Percentiles rank a stretch among this genome's conserved stretches.
Evolutionary conservation across 2,888 invertebrate genomes (phyloP).

Genomic region (Caenorhabditis panamensis): DNA sequence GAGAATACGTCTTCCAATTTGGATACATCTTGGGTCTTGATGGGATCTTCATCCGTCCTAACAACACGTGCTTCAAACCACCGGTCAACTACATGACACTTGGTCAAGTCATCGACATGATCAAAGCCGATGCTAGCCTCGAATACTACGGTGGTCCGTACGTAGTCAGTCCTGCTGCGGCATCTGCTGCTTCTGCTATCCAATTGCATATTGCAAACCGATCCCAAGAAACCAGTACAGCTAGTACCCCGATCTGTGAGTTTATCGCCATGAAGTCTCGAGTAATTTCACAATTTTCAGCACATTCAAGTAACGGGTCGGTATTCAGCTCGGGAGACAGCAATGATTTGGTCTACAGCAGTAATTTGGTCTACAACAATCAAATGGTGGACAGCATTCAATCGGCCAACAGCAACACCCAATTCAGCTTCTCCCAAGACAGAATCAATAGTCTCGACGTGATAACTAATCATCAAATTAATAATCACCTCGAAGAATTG

Average conservation of each 20-base stretch:
- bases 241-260: constrained; percentile 46
- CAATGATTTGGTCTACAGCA: too few species aligned
- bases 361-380: too few species aligned
- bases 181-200: not conserved
- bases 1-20: not conserved
- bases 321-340: too few species aligned
- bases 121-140: not conserved
- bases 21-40: not conserved
- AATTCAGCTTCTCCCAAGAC: constrained; percentile 5
- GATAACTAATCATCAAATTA: not conserved
- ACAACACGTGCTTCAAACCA: not conserved
- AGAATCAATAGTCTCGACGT: constrained; percentile 3
- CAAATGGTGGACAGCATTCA: too few species aligned
- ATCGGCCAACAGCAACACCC: constrained; percentile 19
- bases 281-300: constrained; percentile 17
- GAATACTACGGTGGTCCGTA: not conserved
- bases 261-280: not conserved
- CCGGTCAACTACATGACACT: not conserved
- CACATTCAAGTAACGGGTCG: constrained; percentile 28
- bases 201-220: not conserved
- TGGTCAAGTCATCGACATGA: not conserved
- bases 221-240: constrained; percentile 28
- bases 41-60: not conserved
- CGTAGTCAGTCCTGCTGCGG: not conserved
- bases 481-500: not conserved